Conservation (phyloP, 2,113 vertebrate species). For the Anhinga rufa region DNA sequence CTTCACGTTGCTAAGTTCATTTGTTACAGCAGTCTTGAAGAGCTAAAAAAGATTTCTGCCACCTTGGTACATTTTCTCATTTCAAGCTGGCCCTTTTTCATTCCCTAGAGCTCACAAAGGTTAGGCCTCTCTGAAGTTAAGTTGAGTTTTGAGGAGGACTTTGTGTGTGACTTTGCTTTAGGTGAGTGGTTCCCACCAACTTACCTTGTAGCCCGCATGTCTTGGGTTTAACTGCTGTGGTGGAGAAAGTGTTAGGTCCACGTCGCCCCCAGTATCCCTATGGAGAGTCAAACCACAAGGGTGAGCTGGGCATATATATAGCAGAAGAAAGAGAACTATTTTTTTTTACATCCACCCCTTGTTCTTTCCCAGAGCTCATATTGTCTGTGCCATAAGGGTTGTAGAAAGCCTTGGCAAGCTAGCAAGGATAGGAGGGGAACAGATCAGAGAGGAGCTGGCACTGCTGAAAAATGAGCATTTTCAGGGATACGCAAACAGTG, state of each 20-base stretch:
- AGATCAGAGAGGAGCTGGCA: neutral
- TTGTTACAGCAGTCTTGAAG: neutral
- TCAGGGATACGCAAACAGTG: neutral
- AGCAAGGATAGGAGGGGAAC: neutral
- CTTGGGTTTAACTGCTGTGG: neutral
- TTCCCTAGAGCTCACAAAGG: neutral
- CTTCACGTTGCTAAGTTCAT: neutral
- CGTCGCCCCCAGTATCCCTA: accelerated
- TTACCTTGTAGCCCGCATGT: accelerated
- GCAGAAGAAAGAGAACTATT: neutral
- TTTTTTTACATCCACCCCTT: accelerated
- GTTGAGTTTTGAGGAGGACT: neutral
- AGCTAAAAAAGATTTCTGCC: neutral
- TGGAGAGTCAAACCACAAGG: neutral
- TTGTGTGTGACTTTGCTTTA: neutral
- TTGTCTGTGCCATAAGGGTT: neutral
- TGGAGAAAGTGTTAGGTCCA: neutral
- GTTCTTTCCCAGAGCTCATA: neutral
- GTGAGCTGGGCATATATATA: neutral
- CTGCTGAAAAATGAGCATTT: neutral
- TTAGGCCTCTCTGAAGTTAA: neutral
- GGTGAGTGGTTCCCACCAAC: neutral
- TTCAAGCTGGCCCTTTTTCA: neutral
- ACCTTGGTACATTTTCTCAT: neutral
- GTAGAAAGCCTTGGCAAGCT: neutral